Evolutionary conservation across 2,797 vertebrate genomes (phyloP).

Genomic region (Semaprochilodus insignis): DNA sequence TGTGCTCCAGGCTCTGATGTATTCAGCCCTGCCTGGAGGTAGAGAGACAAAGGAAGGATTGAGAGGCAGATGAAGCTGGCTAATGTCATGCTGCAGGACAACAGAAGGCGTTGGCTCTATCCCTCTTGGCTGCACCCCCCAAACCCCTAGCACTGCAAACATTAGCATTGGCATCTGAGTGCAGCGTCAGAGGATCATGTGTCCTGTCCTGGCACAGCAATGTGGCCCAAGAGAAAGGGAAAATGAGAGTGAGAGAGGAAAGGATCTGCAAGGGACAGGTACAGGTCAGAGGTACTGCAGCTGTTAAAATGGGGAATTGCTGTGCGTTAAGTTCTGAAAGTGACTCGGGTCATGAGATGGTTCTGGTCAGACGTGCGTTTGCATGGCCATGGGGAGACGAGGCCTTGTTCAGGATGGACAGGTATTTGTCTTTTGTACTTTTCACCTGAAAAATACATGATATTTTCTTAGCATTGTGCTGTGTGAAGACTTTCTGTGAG

Average conservation of each 20-base stretch:
- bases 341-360: slow-evolving; percentile 33
- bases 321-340: slow-evolving; percentile 26
- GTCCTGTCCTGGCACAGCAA: slow-evolving; percentile 37
- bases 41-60: slow-evolving; percentile 51
- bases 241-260: slow-evolving; percentile 16
- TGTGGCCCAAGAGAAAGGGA: slow-evolving; percentile 34
- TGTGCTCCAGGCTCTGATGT: slow-evolving; percentile 12
- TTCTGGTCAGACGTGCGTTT: slow-evolving; percentile 52
- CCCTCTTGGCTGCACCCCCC: neutral
- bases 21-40: slow-evolving; percentile 34
- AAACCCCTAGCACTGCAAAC: slow-evolving; percentile 23
- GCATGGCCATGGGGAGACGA: slow-evolving; percentile 26
- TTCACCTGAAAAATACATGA: no score
- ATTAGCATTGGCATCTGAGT: slow-evolving; percentile 53
- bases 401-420: slow-evolving; percentile 11
- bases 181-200: slow-evolving; percentile 45
- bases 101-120: slow-evolving; percentile 38
- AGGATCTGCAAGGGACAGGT: neutral
- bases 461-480: neutral
- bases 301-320: slow-evolving; percentile 49
- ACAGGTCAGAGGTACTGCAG: neutral
- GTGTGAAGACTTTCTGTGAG: neutral
- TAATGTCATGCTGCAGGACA: slow-evolving; percentile 36
- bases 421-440: slow-evolving; percentile 21
- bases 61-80: slow-evolving; percentile 35